Conservation (phyloP, 2,113 vertebrate genomes). For the Glaucidium brasilianum region DNA sequence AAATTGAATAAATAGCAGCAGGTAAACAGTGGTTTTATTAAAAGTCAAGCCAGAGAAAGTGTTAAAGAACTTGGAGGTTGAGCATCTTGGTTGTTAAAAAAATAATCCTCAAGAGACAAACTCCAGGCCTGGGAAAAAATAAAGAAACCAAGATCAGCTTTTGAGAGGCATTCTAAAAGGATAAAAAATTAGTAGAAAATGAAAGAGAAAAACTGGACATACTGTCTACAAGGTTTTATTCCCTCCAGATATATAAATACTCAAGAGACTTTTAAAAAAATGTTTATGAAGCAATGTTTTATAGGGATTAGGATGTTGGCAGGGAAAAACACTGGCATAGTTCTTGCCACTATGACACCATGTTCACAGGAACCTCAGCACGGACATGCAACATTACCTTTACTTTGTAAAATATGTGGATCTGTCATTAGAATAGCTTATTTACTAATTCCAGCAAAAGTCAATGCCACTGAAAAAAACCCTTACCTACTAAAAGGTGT, state of each 20-base stretch:
- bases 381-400: not conserved
- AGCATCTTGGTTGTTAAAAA: not conserved
- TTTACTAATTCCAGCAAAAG: constrained; percentile 45
- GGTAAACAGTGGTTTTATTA: not conserved
- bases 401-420: constrained; percentile 22
- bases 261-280: not conserved
- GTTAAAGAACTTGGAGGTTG: constrained; percentile 5
- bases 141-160: not conserved
- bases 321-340: not conserved
- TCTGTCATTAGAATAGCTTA: not conserved
- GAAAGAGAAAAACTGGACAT: not conserved
- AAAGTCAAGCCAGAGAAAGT: not conserved
- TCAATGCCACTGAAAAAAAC: not conserved
- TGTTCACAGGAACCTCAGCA: not conserved
- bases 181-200: not conserved
- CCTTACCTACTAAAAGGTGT: constrained; percentile 38
- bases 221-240: not conserved
- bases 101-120: constrained; percentile 18
- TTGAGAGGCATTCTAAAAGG: not conserved
- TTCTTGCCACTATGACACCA: not conserved
- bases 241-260: constrained; percentile 30
- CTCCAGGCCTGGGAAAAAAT: constrained; percentile 46
- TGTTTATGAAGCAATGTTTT: constrained; percentile 49
- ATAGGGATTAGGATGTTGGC: constrained; percentile 28
- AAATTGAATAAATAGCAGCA: not conserved